These are phyloP conservation scores for Callaeas wilsoni DNA, from an alignment of 2,113 vertebrate genomes.

Conservation along the genomic window DNA sequence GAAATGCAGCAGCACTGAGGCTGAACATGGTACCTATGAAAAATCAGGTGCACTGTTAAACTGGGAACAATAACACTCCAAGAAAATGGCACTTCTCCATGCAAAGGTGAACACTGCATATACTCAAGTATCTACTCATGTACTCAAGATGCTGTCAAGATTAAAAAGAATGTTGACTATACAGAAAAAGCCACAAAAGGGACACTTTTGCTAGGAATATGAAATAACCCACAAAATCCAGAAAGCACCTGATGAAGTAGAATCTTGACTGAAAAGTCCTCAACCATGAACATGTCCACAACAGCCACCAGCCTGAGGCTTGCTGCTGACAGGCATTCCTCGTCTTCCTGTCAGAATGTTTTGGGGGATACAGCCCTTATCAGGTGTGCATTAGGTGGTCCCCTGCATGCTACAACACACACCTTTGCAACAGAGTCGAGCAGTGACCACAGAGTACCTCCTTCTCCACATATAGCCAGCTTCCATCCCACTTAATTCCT, in stretches of 20 bases:
- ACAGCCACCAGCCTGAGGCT: neutral
- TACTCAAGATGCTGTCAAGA: neutral
- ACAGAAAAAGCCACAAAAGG: neutral
- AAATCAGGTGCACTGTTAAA: neutral
- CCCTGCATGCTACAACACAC: neutral
- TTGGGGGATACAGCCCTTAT: neutral
- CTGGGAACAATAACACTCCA: neutral
- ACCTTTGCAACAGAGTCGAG: neutral
- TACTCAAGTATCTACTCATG: neutral
- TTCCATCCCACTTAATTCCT: neutral
- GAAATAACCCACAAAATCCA: neutral
- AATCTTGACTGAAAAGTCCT: neutral
- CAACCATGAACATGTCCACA: neutral
- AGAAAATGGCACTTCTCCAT: neutral
- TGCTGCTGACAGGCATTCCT: rapidly evolving
- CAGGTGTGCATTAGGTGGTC: neutral
- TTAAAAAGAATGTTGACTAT: neutral
- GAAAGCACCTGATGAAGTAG: neutral
- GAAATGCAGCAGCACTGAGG: neutral
- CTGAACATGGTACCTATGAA: rapidly evolving
- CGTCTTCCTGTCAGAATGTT: neutral
- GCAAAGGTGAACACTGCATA: neutral
- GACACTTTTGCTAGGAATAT: neutral
- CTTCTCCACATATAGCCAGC: neutral
- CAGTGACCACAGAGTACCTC: neutral